Evolutionary conservation across 2,797 vertebrate genomes (phyloP).

Genomic region (Neoniphon sammara): DNA sequence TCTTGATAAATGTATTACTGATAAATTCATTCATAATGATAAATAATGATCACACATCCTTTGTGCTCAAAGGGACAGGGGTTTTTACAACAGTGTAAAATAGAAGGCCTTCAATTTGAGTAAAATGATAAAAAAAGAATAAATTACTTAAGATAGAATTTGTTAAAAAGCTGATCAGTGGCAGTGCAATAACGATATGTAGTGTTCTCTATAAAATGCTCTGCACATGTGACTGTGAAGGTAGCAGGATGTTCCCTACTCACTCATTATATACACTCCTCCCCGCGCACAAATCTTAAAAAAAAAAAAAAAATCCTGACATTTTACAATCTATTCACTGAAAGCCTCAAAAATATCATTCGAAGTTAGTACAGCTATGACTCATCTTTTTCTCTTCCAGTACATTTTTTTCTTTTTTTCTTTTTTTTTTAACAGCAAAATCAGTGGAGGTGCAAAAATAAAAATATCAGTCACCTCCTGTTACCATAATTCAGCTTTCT

Average conservation of each 20-base stretch:
- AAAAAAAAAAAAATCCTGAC: conserved; percentile 57
- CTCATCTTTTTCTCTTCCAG: conserved; percentile 73
- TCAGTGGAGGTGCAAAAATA: conserved; percentile 64
- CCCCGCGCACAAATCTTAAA: conserved; percentile 38
- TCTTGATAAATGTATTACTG: not conserved
- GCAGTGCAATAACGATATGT: conserved; percentile 77
- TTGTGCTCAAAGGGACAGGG: conserved; percentile 10
- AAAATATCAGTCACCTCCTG: conserved; percentile 67
- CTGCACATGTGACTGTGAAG: conserved; percentile 74
- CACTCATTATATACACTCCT: conserved; percentile 74
- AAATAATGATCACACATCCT: conserved; percentile 24
- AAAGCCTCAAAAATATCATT: conserved; percentile 73
- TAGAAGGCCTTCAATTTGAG: conserved; percentile 56
- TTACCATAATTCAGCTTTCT: conserved; percentile 79
- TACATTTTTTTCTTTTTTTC: conserved; percentile 43
- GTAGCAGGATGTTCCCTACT: conserved; percentile 78
- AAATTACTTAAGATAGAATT: conserved; percentile 67
- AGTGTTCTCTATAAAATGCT: conserved; percentile 44
- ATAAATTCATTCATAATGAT: conserved; percentile 3
- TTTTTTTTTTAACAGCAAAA: conserved; percentile 66
- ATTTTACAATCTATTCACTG: conserved; percentile 75
- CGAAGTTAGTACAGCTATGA: conserved; percentile 77
- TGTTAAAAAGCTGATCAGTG: conserved; percentile 60
- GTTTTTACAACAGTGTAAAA: conserved; percentile 59
- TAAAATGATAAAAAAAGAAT: conserved; percentile 69